Conservation (phyloP, 2,113 vertebrate genomes). For the Heterotilapia buettikoferi region DNA sequence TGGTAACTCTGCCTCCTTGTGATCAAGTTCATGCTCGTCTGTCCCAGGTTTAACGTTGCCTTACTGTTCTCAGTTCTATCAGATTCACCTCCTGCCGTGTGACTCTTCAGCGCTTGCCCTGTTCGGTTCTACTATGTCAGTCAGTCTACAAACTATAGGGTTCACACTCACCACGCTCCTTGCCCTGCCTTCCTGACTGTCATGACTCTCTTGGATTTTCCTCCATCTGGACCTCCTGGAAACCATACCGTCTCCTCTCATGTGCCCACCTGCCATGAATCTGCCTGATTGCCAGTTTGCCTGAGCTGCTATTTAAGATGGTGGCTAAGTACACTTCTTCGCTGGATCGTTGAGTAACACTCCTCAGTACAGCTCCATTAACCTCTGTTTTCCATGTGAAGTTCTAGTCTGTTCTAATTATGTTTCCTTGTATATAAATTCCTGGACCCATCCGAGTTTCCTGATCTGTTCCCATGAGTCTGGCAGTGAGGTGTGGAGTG, state of each 20-base stretch:
- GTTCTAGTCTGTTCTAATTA: neutral
- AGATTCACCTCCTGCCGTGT: neutral
- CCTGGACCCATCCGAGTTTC: neutral
- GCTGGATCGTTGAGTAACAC: neutral
- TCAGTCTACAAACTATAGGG: neutral
- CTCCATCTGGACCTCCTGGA: neutral
- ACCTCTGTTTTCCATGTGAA: neutral
- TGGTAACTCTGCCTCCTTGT: neutral
- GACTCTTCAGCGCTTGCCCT: neutral
- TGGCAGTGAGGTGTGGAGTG: neutral
- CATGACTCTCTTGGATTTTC: neutral
- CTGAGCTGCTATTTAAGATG: neutral
- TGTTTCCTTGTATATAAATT: neutral
- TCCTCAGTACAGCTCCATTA: neutral
- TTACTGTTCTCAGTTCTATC: neutral
- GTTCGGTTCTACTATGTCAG: neutral
- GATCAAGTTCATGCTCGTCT: neutral
- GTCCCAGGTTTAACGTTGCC: neutral
- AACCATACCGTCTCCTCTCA: neutral
- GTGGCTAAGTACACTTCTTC: too few species aligned
- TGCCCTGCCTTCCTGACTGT: neutral
- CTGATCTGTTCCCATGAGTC: neutral
- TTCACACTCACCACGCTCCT: neutral
- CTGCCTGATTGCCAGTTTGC: neutral
- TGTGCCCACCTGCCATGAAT: neutral